Base-by-base conservation (phyloP, 53 echinoderm and acorn worm species). In the Mesocentrotus franciscanus region DNA sequence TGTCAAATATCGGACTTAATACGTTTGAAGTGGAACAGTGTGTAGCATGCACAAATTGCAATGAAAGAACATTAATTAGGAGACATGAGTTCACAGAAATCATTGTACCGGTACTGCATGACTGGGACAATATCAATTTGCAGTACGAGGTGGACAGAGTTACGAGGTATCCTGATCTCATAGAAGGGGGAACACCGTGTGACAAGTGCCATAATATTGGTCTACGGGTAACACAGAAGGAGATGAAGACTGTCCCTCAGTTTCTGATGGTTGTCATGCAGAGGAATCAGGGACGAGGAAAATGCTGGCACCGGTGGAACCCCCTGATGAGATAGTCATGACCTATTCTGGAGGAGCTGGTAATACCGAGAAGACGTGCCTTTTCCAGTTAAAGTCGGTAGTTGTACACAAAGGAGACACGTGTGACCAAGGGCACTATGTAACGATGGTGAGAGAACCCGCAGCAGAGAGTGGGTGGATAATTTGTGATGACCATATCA, bases 401-500 rank as follows among this genome's bases (percentile, higher is more conserved):
- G 39, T 93, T 39, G 93, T 93, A 9, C 93, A 75, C 76, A 93
- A 22, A 71, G 93, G 78, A 70, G 93, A 93, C 24, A 93, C 35
- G n/a, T 93, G 93, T 42, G 93, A 93, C 24, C 27, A 29, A 74
- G 93, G 76, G 9, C 93, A 93, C 58, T 93, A 93, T 35, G 78
- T 66, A 59, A 59, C 92, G 11, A 92, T 92, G 94, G 79, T 94
- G 18, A 34, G 76, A 14, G 78, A 94, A 36, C 81, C 81, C 27
- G 39, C 17, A 42, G 94, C 76, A 4, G 22, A 18, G 14, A 78
- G 16, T 78, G 57, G 94, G 10, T 94, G 83, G 94, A 56, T 94
- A 22, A 55, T 94, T 15, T 78, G 83, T 78, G 94, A 94, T 94
- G 94, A 94, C 94, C 94, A 94, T 83, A 94, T 94, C 78, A 94